phyloP scores from a whole-genome alignment of 1,140 invertebrate species.

The Parapsyche elsis region DNA sequence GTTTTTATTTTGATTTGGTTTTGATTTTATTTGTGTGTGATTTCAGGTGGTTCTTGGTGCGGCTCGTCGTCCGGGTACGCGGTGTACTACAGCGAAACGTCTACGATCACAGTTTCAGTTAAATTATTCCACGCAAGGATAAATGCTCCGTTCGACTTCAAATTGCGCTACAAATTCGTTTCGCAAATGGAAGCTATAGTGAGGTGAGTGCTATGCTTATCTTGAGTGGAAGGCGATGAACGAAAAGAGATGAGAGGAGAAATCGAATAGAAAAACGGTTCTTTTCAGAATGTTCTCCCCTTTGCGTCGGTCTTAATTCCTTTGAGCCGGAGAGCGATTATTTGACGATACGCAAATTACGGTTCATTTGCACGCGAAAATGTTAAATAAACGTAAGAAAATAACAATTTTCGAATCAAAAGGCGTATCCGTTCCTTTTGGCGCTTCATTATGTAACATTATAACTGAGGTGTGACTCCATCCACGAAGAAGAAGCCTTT shows the following conservation, averaged over 20 bases:
- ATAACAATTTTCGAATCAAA: slow-evolving; percentile 36
- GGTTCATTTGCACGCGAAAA: slow-evolving; percentile 33
- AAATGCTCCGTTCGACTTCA: slow-evolving; percentile 78
- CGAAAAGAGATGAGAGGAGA: background rate
- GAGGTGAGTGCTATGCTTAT: slow-evolving; percentile 61
- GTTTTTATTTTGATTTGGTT: background rate
- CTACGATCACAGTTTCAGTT: slow-evolving; percentile 82
- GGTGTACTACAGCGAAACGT: slow-evolving; percentile 87
- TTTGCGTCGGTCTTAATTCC: background rate
- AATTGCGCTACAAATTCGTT: slow-evolving; percentile 82
- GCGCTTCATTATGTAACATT: no score
- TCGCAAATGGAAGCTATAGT: slow-evolving; percentile 80
- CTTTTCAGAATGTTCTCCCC: slow-evolving; percentile 31
- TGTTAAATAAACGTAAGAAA: slow-evolving; percentile 23
- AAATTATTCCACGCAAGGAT: slow-evolving; percentile 77
- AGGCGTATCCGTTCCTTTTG: background rate
- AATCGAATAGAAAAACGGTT: background rate
- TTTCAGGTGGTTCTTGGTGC: slow-evolving; percentile 81
- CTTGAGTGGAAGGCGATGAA: background rate
- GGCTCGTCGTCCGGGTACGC: slow-evolving; percentile 78
- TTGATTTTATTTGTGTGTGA: background rate
- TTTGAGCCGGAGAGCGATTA: background rate
- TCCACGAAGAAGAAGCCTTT: no score
- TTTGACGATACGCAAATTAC: slow-evolving; percentile 29
- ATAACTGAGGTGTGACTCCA: no score